phyloP scores from a whole-genome alignment of 2,113 vertebrate species.

The Ceyx melanurus region DNA sequence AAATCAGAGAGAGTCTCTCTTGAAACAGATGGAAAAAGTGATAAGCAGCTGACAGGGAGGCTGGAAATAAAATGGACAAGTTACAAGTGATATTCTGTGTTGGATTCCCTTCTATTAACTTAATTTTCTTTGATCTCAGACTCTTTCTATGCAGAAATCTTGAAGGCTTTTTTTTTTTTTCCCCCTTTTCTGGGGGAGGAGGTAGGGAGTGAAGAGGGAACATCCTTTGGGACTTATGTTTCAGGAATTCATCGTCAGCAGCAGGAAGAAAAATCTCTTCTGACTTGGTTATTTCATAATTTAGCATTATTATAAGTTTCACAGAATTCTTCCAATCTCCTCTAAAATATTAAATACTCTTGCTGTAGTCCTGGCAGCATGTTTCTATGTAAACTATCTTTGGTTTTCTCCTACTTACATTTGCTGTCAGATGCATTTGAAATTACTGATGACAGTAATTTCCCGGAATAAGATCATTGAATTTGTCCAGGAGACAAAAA shows the following conservation, averaged over 20 bases:
- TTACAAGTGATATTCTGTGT: background rate
- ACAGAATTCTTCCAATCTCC: background rate
- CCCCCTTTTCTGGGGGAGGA: too few species aligned
- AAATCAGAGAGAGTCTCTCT: slow-evolving; percentile 1
- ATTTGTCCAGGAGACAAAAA: too few species aligned
- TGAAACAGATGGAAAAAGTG: slow-evolving; percentile 16
- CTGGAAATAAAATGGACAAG: background rate
- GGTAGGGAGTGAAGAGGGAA: background rate
- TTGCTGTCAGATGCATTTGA: background rate
- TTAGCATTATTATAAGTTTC: background rate
- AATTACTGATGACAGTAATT: too few species aligned
- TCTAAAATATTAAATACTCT: slow-evolving; percentile 34
- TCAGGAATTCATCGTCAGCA: background rate
- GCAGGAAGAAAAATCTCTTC: background rate
- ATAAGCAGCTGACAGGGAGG: slow-evolving; percentile 4
- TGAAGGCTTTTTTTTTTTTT: background rate
- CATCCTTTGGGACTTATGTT: background rate
- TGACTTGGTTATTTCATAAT: slow-evolving; percentile 25
- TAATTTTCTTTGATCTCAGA: background rate
- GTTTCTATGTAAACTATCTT: background rate
- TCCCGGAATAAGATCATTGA: too few species aligned
- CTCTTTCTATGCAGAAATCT: background rate
- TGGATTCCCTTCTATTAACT: background rate
- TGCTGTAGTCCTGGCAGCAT: rapidly evolving
- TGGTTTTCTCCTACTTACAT: background rate